phyloP scores from a whole-genome alignment of 2,888 invertebrate species.

The Nephrotoma guestfalica region DNA sequence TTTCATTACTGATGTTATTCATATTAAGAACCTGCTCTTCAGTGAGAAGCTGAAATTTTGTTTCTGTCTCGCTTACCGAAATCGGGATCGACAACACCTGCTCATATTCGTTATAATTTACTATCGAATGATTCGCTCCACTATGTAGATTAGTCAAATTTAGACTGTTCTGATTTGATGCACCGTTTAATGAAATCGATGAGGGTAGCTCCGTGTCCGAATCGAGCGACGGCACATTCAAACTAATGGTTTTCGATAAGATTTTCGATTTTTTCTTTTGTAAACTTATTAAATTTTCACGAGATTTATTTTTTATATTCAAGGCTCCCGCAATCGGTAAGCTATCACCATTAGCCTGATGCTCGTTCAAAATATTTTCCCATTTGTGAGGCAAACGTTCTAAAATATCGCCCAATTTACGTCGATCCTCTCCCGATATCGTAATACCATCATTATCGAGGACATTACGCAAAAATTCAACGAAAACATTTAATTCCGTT shows the following conservation, averaged over 20 bases:
- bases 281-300: conserved; percentile 24
- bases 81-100: conserved; percentile 58
- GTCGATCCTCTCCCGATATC: conserved; percentile 29
- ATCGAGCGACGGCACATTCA: conserved; percentile 15
- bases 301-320: conserved; percentile 16
- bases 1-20: conserved; percentile 30
- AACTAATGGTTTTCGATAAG: conserved; percentile 27
- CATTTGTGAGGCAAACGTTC: conserved; percentile 31
- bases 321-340: background rate
- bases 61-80: conserved; percentile 36
- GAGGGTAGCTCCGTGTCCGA: conserved; percentile 12
- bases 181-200: conserved; percentile 7
- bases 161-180: conserved; percentile 11
- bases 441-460: conserved; percentile 25
- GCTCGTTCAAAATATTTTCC: conserved; percentile 15
- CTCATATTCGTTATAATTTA: conserved; percentile 22
- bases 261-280: conserved; percentile 28
- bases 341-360: background rate
- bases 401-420: conserved; percentile 33
- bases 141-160: background rate
- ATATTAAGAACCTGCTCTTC: conserved; percentile 46
- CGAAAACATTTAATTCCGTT: conserved; percentile 46
- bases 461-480: conserved; percentile 38
- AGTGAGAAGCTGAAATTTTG: conserved; percentile 49
- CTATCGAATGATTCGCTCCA: conserved; percentile 10